Conservation (phyloP, 2,888 invertebrate genomes). For the Macaria notata region DNA sequence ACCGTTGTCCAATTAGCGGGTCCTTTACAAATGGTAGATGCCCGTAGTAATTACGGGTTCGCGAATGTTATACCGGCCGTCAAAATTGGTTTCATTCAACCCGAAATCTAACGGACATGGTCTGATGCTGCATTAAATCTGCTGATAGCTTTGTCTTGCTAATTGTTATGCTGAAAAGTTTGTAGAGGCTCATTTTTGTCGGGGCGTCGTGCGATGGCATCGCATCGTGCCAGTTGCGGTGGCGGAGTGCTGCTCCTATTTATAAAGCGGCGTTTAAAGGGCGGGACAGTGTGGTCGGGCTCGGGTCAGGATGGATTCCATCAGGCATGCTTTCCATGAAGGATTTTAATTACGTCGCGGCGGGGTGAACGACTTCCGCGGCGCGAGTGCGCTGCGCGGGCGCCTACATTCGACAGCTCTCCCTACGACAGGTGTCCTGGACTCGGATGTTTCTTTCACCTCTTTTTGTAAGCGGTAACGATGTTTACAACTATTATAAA, state of each 20-base stretch:
- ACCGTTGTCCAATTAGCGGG: slow-evolving; percentile 33
- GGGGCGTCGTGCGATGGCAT: slow-evolving; percentile 30
- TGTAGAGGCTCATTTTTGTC: slow-evolving; percentile 23
- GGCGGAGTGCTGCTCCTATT: slow-evolving; percentile 59
- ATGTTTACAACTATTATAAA: slow-evolving; percentile 32
- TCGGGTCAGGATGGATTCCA: slow-evolving; percentile 76
- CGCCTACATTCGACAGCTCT: slow-evolving; percentile 59
- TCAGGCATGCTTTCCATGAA: slow-evolving; percentile 78
- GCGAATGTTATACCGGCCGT: slow-evolving; percentile 18
- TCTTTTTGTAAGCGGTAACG: slow-evolving; percentile 19
- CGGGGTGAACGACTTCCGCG: slow-evolving; percentile 60
- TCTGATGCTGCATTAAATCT: slow-evolving; percentile 18
- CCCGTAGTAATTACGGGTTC: slow-evolving; percentile 21
- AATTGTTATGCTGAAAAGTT: slow-evolving; percentile 8
- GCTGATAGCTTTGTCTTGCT: slow-evolving; percentile 1
- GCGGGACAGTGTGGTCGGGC: slow-evolving; percentile 68
- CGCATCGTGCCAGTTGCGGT: slow-evolving; percentile 35
- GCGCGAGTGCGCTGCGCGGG: slow-evolving; percentile 52
- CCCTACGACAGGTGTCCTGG: slow-evolving; percentile 55
- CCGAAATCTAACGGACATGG: slow-evolving; percentile 16
- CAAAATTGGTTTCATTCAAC: slow-evolving; percentile 23
- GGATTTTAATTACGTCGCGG: slow-evolving; percentile 79
- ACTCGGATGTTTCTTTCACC: slow-evolving; percentile 29
- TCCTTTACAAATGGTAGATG: slow-evolving; percentile 20
- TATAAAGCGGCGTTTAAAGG: slow-evolving; percentile 73